Evolutionary conservation across 2,113 vertebrate genomes (phyloP).

Genomic region (Embiotoca jacksoni): DNA sequence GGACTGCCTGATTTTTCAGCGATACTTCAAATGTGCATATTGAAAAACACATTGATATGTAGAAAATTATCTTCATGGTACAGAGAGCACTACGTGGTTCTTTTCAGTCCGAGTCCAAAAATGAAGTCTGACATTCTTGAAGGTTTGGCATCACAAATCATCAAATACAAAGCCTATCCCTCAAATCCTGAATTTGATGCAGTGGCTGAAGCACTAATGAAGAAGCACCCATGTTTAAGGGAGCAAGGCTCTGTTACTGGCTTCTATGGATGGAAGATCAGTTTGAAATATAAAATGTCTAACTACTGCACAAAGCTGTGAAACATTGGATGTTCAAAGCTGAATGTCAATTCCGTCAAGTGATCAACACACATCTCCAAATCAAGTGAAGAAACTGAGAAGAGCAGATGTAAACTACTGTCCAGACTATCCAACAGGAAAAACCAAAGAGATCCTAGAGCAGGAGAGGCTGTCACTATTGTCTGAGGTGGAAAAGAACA

Average conservation of each 20-base stretch:
- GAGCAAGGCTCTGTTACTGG: conserved; percentile 11
- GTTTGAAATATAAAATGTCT: conserved; percentile 15
- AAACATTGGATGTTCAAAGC: background rate
- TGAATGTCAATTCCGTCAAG: conserved; percentile 25
- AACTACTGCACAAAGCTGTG: conserved; percentile 6
- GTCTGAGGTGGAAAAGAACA: background rate
- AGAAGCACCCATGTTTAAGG: conserved; percentile 10
- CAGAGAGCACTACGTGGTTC: background rate
- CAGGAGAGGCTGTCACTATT: conserved; percentile 13
- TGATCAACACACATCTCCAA: conserved; percentile 22
- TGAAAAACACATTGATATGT: too few species aligned
- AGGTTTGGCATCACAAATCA: conserved; percentile 14
- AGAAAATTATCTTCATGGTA: too few species aligned
- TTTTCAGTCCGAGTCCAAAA: conserved; percentile 12
- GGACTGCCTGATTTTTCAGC: too few species aligned
- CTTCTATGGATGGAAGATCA: conserved; percentile 6
- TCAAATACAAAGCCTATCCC: conserved; percentile 11
- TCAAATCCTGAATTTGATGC: conserved; percentile 19
- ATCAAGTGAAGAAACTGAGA: conserved; percentile 39
- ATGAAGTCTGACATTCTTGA: conserved; percentile 17
- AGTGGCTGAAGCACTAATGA: conserved; percentile 5
- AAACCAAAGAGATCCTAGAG: conserved; percentile 8
- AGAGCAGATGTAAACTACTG: conserved; percentile 38
- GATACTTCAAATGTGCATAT: too few species aligned
- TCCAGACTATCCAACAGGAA: conserved; percentile 30